These are phyloP conservation scores for Crocuta crocuta DNA, from an alignment of 2,113 vertebrate species.

Conservation along the genomic window DNA sequence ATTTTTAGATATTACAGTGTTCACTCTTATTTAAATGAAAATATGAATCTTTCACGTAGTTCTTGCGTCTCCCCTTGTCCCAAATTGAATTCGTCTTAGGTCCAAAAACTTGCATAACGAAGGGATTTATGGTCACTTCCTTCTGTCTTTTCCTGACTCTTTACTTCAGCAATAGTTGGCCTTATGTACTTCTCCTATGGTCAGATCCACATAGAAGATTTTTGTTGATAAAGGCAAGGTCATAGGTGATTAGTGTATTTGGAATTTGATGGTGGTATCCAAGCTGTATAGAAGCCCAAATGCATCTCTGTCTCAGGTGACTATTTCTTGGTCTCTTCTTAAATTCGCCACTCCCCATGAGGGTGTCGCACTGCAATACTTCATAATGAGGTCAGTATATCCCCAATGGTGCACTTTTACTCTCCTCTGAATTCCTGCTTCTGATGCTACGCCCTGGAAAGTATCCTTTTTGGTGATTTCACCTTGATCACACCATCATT, in stretches of 20 bases:
- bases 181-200: not conserved
- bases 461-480: not conserved
- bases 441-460: not conserved
- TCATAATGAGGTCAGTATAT: not conserved
- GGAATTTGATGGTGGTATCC: fast-evolving
- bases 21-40: not conserved
- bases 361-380: not conserved
- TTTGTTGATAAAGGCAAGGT: not conserved
- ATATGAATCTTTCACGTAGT: not conserved
- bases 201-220: not conserved
- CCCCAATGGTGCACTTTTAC: not conserved
- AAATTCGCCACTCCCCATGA: not conserved
- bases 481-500: not conserved
- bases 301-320: not conserved
- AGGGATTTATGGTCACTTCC: fast-evolving
- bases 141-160: not conserved
- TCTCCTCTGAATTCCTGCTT: not conserved
- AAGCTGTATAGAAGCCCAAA: not conserved
- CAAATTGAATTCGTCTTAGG: not conserved
- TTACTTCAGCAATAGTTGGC: not conserved
- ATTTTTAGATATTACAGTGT: not conserved
- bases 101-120: not conserved
- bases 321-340: not conserved
- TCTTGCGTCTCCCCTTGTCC: not conserved
- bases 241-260: not conserved